A percentile compares a stretch with the other conserved stretches of the same genome.
phyloP scores from a whole-genome alignment of 2,113 vertebrate genomes.

The Baryphthengus martii region DNA sequence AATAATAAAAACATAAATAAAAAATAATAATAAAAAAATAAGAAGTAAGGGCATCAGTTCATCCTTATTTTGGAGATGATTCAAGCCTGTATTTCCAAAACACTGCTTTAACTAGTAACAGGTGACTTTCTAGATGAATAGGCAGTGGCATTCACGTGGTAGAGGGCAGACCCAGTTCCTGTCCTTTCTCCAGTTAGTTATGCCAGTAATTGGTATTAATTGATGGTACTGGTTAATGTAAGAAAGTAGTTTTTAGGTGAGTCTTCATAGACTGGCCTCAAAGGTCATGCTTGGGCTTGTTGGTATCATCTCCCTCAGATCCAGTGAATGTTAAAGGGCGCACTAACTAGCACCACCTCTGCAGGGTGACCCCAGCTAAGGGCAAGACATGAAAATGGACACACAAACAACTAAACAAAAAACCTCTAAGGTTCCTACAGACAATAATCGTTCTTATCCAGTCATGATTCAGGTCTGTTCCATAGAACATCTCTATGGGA shows the following conservation, averaged over 20 bases:
- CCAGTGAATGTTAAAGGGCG: background rate
- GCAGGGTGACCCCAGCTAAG: background rate
- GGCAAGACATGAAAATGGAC: background rate
- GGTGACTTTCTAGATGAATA: background rate
- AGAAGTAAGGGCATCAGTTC: background rate
- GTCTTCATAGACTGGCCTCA: background rate
- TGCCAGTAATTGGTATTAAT: background rate
- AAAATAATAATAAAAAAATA: no score
- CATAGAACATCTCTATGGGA: background rate
- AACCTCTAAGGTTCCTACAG: background rate
- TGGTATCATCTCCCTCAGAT: background rate
- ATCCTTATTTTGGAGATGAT: background rate
- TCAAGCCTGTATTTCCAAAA: background rate
- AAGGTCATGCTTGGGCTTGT: background rate
- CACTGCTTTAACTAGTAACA: background rate
- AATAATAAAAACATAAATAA: no score
- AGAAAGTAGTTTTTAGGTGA: background rate
- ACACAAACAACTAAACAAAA: background rate
- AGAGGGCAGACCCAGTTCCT: background rate
- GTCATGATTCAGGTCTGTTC: background rate
- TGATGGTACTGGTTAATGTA: background rate
- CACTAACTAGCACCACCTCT: fast-evolving
- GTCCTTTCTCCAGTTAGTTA: background rate
- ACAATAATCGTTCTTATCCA: background rate
- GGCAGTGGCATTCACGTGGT: background rate